Percentiles rank a stretch among this genome's conserved stretches.
These are phyloP conservation scores for Platorchestia sp. DNA, from an alignment of 1,140 invertebrate species.

Conservation along the genomic window DNA sequence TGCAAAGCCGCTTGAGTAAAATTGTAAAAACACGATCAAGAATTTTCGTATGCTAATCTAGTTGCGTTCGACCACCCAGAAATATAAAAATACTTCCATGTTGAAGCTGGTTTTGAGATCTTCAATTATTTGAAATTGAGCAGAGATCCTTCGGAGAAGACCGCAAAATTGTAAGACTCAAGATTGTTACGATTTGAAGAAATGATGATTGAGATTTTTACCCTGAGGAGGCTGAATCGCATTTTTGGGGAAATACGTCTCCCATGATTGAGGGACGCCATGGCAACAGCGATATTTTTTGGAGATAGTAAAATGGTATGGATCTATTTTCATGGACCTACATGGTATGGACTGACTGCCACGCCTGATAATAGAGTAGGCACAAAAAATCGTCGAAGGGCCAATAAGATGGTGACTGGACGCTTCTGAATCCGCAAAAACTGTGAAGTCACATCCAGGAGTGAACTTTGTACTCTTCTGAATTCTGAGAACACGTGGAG, in stretches of 20 bases:
- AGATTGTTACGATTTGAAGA: background rate
- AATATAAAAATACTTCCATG: background rate
- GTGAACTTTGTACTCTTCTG: too few relatives aligned
- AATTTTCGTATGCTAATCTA: background rate
- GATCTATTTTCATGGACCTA: too few relatives aligned
- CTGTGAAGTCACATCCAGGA: too few relatives aligned
- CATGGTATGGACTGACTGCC: too few relatives aligned
- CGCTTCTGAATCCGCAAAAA: too few relatives aligned
- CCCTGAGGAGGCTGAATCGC: background rate
- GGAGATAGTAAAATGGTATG: too few relatives aligned
- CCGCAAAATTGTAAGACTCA: background rate
- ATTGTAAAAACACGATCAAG: background rate
- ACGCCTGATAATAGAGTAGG: too few relatives aligned
- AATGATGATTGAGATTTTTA: background rate
- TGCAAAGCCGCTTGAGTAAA: background rate
- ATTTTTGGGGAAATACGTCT: background rate
- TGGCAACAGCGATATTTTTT: background rate
- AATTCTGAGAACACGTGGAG: too few relatives aligned
- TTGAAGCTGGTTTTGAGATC: background rate
- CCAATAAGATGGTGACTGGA: too few relatives aligned
- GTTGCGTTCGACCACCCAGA: background rate
- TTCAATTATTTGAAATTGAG: background rate
- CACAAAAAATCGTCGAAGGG: too few relatives aligned
- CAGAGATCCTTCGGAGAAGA: background rate
- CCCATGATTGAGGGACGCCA: background rate